Evolutionary conservation across 2,797 vertebrate species (phyloP), one percentile per base, ranked within the genome.

Genomic region (Dallia pectoralis): DNA sequence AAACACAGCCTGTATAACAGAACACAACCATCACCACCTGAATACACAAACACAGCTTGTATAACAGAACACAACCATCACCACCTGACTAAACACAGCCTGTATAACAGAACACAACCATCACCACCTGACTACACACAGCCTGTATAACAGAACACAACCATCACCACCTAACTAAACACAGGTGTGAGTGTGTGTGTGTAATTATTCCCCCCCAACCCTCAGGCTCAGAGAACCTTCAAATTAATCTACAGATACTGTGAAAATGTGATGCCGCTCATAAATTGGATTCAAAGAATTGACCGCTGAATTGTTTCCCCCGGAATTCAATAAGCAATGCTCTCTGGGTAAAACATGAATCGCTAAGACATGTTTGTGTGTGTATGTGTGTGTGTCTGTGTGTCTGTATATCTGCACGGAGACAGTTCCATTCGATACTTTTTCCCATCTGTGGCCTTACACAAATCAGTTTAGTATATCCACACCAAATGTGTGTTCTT

Each of bases 241-340:
- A 73, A 82, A 44, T 82, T 85, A 19, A 80, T 85, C 79, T 85
- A 77, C 80, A 70, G 78, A 76, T 82, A 71, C 81, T 79, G 66
- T 51, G 48, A 51, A 51, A 51, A 81, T n/a, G 79, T 74, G 71
- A 74, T 59, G 18, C 65, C 74, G 9, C 76, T 62, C 71, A 75
- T 74, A 87, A 88, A 89, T 87, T 87, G 87, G 85, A 89, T 82
- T 80, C n/a, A 76, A 80, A 75, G 70, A 70, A 71, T 82, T 79
- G 86, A 87, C 70, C 80, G 75, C 74, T 86, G 86, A 92, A 88
- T 88, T 87, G 81, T 89, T 88, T 91, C 74, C 83, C 79, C 81
- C 66, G 85, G 89, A 88, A 86, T 87, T 80, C 79, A 74, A 36
- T n/a, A 65, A 83, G 85, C 83, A 82, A 84, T 89, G 89, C 87